Evolutionary conservation across 1,140 invertebrate genomes (phyloP), one percentile per base, ranked within the genome.

Genomic region (Heliconius himera): DNA sequence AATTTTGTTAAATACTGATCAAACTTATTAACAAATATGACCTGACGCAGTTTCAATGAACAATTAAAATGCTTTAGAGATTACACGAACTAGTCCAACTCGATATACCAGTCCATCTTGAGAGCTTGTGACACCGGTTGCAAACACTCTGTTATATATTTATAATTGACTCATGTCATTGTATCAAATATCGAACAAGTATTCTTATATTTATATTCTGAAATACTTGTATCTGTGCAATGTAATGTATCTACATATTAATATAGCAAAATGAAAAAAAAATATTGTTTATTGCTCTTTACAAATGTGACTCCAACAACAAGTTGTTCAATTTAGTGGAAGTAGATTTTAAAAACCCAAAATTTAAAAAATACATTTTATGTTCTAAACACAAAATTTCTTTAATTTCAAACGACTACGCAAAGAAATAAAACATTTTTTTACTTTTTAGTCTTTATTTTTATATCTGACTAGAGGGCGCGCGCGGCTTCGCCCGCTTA

Each of bases 81-180:
- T 72, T 66, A 70, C 60, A 46, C 46, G 66, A 85, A 85, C 84
- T 82, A 81, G 82, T 82, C 78, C 79, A 83, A 82, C 84, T 80
- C 46, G 84, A 70, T 77, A 56, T 74, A 77, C 74, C 56, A 74
- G 74, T 81, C 70, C 74, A 78, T 82, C 81, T 70, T 51, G 38
- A 49, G 60, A 73, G 74, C 81, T 76, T 70, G 81, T 41, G 70
- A 71, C 70, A 79, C 81, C 70, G 77, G 81, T 82, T 73, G 60
- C 77, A n/a, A 56, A 60, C 46, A 74, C 60, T 66, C 9, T 29
- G n/a, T 13, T 29, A 66, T 66, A 26, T 29, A 13, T 56, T 56
- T 29, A 66, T 66, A 66, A 66, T 26, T 66, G 22, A 66, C 60
- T 66, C 22, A 66, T 11, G 11, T 66, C n/a, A 22, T 8, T n/a